Conservation (phyloP, 1,140 invertebrate species). For the Prorops nasuta region DNA sequence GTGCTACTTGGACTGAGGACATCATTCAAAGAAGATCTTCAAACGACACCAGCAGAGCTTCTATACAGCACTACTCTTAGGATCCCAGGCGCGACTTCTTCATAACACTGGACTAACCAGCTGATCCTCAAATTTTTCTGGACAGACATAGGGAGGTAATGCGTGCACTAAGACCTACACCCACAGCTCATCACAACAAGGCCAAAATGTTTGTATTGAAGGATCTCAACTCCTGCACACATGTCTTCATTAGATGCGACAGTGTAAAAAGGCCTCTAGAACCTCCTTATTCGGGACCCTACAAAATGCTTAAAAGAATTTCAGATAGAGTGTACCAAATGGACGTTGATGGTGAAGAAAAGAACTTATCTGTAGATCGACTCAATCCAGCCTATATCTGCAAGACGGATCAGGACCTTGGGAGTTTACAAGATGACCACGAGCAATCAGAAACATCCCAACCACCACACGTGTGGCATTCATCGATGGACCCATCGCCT, state of each 20-base stretch:
- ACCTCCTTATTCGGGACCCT: not conserved
- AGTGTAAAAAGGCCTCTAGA: not conserved
- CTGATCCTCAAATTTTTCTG: slow-evolving; percentile 22
- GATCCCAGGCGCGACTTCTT: too few relatives aligned
- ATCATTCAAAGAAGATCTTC: too few relatives aligned
- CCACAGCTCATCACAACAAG: not conserved
- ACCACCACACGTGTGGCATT: too few relatives aligned
- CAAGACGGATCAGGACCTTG: not conserved
- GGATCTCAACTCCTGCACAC: not conserved
- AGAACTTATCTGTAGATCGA: not conserved
- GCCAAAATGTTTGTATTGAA: not conserved
- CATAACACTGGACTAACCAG: too few relatives aligned
- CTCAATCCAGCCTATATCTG: not conserved
- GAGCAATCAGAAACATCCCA: too few relatives aligned
- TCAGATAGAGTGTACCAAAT: not conserved
- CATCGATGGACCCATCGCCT: too few relatives aligned
- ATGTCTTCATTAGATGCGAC: not conserved
- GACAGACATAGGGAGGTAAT: not conserved
- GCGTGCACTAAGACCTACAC: not conserved
- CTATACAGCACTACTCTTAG: too few relatives aligned
- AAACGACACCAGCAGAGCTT: too few relatives aligned
- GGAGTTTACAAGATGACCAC: too few relatives aligned
- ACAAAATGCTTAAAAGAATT: not conserved
- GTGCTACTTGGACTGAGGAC: too few relatives aligned
- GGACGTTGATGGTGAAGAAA: not conserved